These are phyloP conservation scores for Onthophagus taurus DNA, from an alignment of 1,140 invertebrate genomes.

Conservation along the genomic window DNA sequence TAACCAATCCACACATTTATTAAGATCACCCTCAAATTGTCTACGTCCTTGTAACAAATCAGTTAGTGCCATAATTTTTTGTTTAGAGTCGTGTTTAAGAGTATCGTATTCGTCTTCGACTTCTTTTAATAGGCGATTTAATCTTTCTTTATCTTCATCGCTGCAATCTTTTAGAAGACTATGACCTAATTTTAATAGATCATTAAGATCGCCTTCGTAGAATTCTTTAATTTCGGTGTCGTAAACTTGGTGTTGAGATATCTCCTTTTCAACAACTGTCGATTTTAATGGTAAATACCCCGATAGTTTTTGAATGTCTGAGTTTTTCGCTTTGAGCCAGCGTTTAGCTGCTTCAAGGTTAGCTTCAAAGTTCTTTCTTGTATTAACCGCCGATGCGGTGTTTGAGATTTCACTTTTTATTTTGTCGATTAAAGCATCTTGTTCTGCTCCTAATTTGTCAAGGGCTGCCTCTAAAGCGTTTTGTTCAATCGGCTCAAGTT, in stretches of 20 bases:
- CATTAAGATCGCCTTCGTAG: constrained; percentile 61
- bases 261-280: constrained; percentile 66
- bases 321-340: constrained; percentile 69
- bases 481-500: constrained; percentile 72
- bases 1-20: constrained; percentile 74
- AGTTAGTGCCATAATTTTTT: constrained; percentile 60
- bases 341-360: constrained; percentile 65
- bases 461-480: constrained; percentile 59
- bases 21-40: constrained; percentile 69
- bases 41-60: constrained; percentile 66
- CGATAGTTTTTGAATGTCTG: constrained; percentile 64
- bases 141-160: constrained; percentile 53
- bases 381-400: constrained; percentile 53
- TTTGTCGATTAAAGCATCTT: constrained; percentile 59
- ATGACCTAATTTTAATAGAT: constrained; percentile 65
- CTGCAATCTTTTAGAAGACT: constrained; percentile 72
- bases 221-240: constrained; percentile 70
- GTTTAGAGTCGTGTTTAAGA: constrained; percentile 58
- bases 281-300: constrained; percentile 65
- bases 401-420: constrained; percentile 65
- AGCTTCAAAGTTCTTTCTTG: constrained; percentile 64
- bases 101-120: constrained; percentile 58
- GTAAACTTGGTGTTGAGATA: constrained; percentile 60
- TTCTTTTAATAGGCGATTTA: constrained; percentile 57
- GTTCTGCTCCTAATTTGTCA: constrained; percentile 55